phyloP scores from a whole-genome alignment of 2,888 invertebrate species.

The Mythimna loreyi region DNA sequence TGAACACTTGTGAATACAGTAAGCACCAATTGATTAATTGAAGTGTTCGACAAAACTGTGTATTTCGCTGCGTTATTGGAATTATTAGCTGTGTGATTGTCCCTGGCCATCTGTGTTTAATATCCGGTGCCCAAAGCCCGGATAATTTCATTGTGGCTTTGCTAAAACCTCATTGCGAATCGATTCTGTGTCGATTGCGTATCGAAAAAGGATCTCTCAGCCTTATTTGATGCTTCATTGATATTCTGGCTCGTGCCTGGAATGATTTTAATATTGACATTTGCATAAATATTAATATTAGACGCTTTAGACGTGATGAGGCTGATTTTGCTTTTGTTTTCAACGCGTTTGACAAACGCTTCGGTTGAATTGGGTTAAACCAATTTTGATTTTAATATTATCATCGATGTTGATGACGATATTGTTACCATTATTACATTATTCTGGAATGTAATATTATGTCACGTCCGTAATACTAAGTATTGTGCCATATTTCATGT shows the following conservation, averaged over 20 bases:
- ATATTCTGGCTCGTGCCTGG: slow-evolving; percentile 65
- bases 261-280: slow-evolving; percentile 66
- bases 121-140: slow-evolving; percentile 67
- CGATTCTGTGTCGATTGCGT: slow-evolving; percentile 67
- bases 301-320: slow-evolving; percentile 30
- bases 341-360: slow-evolving; percentile 23
- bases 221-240: slow-evolving; percentile 69
- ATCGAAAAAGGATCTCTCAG: slow-evolving; percentile 61
- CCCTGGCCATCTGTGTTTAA: slow-evolving; percentile 69
- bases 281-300: slow-evolving; percentile 65
- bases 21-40: slow-evolving; percentile 38
- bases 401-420: not conserved
- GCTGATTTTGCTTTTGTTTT: slow-evolving; percentile 41
- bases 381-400: slow-evolving; percentile 20
- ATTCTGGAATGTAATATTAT: no score
- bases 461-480: no score
- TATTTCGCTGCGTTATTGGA: slow-evolving; percentile 52
- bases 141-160: slow-evolving; percentile 71
- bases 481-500: no score
- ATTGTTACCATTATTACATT: not conserved
- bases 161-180: slow-evolving; percentile 66
- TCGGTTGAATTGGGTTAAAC: slow-evolving; percentile 23
- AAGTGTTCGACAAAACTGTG: slow-evolving; percentile 29
- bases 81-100: slow-evolving; percentile 66
- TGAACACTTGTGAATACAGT: slow-evolving; percentile 15